These are phyloP conservation scores for Baryphthengus martii DNA, from an alignment of 2,113 vertebrate species.

Conservation along the genomic window DNA sequence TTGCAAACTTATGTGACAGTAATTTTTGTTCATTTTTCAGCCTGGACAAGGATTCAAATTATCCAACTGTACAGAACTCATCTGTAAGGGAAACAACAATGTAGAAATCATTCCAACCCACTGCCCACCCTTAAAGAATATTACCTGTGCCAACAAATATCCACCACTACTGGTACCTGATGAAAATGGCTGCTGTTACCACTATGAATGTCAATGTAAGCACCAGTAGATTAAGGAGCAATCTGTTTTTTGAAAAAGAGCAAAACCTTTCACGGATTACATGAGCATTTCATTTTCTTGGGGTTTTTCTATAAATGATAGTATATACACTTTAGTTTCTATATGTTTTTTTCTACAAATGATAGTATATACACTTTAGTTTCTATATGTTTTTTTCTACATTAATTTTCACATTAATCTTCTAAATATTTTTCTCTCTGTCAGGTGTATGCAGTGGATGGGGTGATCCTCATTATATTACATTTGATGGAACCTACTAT, in stretches of 20 bases:
- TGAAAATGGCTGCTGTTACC: conserved; percentile 78
- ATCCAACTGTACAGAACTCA: conserved; percentile 82
- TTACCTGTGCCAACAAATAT: conserved; percentile 83
- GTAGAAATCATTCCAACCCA: conserved; percentile 70
- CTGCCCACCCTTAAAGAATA: conserved; percentile 75
- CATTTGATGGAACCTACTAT: conserved; percentile 87
- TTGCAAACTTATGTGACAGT: not conserved
- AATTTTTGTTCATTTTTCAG: conserved; percentile 56
- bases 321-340: not conserved
- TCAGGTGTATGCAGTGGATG: conserved; percentile 86
- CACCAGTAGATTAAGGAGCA: not conserved
- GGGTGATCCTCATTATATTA: conserved; percentile 82
- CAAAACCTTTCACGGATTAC: not conserved
- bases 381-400: not conserved
- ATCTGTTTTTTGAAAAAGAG: not conserved
- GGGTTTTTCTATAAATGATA: not conserved
- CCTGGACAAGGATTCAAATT: conserved; percentile 79
- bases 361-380: not conserved
- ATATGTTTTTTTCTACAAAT: not conserved
- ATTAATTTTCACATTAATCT: not conserved
- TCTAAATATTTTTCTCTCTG: not conserved
- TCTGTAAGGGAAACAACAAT: conserved; percentile 81
- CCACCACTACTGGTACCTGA: conserved; percentile 75
- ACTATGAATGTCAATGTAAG: conserved; percentile 91
- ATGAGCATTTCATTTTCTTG: not conserved